Evolutionary conservation across 1,140 invertebrate species (phyloP).

Genomic region (Hetaerina americana): DNA sequence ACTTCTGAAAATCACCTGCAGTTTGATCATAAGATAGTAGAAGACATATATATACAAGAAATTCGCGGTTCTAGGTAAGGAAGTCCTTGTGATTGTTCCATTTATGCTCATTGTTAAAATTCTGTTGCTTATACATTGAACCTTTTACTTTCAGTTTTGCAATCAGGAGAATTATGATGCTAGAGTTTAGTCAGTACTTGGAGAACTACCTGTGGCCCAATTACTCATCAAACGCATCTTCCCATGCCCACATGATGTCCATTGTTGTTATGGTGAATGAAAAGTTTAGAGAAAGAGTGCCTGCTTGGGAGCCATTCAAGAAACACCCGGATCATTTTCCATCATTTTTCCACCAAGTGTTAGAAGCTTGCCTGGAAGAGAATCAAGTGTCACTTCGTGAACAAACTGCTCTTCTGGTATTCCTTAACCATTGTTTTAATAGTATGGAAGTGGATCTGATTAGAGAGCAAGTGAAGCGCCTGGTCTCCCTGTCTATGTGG

Average conservation of each 20-base stretch:
- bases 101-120: not conserved
- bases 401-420: slow-evolving; percentile 76
- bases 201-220: slow-evolving; percentile 98
- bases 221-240: slow-evolving; percentile 48
- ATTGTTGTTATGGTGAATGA: slow-evolving; percentile 97
- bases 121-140: no score
- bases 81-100: slow-evolving; percentile 6
- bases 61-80: slow-evolving; percentile 54
- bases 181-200: slow-evolving; percentile 94
- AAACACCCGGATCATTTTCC: slow-evolving; percentile 68
- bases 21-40: slow-evolving; percentile 59
- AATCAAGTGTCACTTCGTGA: slow-evolving; percentile 43
- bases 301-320: slow-evolving; percentile 88
- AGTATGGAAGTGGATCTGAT: slow-evolving; percentile 92
- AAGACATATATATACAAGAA: slow-evolving; percentile 69
- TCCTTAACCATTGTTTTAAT: slow-evolving; percentile 93
- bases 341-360: slow-evolving; percentile 74
- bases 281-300: slow-evolving; percentile 91
- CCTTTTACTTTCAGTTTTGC: slow-evolving; percentile 49
- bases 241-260: slow-evolving; percentile 78
- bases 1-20: slow-evolving; percentile 49
- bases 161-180: slow-evolving; percentile 79
- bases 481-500: slow-evolving; percentile 93
- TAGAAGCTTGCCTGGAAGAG: slow-evolving; percentile 49
- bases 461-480: slow-evolving; percentile 76